phyloP scores from a whole-genome alignment of 2,888 invertebrate genomes.

The Acrobasis repandana region DNA sequence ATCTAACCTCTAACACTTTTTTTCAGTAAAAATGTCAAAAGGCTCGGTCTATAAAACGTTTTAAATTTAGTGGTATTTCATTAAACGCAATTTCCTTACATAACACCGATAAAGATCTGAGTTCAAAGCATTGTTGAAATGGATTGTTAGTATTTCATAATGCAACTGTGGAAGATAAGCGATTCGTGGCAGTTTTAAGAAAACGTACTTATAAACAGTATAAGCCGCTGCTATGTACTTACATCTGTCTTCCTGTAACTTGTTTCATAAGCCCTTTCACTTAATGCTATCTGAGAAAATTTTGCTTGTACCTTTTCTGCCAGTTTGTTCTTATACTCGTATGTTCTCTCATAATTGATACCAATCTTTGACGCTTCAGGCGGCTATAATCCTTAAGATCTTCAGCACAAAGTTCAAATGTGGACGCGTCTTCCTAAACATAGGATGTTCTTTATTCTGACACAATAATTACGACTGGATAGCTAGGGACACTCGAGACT shows the following conservation, averaged over 20 bases:
- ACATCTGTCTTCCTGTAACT: conserved; percentile 19
- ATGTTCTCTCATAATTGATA: conserved; percentile 36
- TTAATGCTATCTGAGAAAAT: conserved; percentile 31
- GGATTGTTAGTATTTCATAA: conserved; percentile 8
- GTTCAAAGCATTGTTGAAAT: conserved; percentile 11
- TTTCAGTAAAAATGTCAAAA: too few species aligned
- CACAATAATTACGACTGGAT: conserved; percentile 50
- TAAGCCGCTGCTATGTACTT: too few species aligned
- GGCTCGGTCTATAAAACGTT: background rate
- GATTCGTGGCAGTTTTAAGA: background rate
- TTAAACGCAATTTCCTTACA: conserved; percentile 7
- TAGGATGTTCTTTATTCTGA: conserved; percentile 36
- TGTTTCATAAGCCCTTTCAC: conserved; percentile 31
- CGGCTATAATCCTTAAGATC: conserved; percentile 34
- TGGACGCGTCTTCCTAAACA: conserved; percentile 24
- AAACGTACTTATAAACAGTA: background rate
- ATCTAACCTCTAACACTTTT: too few species aligned
- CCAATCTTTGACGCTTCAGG: conserved; percentile 28
- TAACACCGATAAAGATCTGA: conserved; percentile 19
- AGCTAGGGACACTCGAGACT: conserved; percentile 51
- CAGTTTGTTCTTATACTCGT: conserved; percentile 43
- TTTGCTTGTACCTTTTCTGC: conserved; percentile 34
- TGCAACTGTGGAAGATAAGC: conserved; percentile 9
- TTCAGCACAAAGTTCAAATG: conserved; percentile 36
- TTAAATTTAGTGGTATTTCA: background rate